These are phyloP conservation scores for Falco concolor DNA, from an alignment of 2,797 vertebrate genomes.

Conservation along the genomic window DNA sequence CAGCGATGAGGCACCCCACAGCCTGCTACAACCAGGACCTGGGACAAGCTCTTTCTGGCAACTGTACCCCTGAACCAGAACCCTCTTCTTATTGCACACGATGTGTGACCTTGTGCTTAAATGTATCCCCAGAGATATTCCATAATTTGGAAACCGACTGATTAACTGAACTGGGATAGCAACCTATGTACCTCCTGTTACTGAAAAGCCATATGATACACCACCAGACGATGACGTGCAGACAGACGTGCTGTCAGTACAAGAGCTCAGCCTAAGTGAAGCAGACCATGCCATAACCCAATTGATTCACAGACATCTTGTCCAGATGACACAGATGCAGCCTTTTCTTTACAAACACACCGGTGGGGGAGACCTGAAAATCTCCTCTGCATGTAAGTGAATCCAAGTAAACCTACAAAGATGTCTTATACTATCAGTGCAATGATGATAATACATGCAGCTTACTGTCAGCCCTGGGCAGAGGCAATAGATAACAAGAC, in stretches of 20 bases:
- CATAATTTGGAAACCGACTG: not conserved
- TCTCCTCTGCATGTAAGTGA: not conserved
- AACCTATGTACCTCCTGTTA: not conserved
- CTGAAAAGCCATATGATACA: not conserved
- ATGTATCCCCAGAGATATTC: not conserved
- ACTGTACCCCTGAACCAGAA: not conserved
- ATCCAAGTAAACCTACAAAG: not conserved
- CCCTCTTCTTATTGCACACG: not conserved
- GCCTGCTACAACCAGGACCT: not conserved
- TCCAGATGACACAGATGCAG: not conserved
- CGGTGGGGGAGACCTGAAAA: not conserved
- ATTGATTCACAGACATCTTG: not conserved
- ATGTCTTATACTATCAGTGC: not conserved
- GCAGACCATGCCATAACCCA: not conserved
- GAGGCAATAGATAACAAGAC: not conserved
- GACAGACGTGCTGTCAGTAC: not conserved
- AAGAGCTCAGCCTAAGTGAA: not conserved
- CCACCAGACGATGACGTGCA: not conserved
- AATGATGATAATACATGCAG: not conserved
- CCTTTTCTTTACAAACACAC: not conserved
- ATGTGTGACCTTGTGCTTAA: not conserved
- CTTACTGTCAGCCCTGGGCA: not conserved
- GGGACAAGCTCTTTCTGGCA: not conserved
- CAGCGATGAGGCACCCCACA: rapidly evolving
- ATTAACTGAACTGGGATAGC: not conserved